Evolutionary conservation across 2,888 invertebrate genomes (phyloP).

Genomic region (Rhagophthalmus giganteus): DNA sequence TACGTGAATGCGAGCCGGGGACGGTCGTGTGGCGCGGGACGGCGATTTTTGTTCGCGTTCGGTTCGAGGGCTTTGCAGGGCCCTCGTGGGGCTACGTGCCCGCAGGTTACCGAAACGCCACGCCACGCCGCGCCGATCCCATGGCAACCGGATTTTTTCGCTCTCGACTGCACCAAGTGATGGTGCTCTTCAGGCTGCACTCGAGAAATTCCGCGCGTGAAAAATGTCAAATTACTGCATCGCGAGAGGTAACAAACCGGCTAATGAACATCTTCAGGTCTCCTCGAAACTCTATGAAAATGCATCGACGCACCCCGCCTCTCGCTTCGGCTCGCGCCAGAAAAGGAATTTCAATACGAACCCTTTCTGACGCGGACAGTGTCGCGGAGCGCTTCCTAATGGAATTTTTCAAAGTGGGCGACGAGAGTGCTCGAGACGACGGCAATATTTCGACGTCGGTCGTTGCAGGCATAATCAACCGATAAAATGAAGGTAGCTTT

Average conservation of each 20-base stretch:
- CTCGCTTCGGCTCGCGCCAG: background rate
- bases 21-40: too few species aligned
- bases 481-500: too few species aligned
- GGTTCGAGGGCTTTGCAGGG: conserved; percentile 13
- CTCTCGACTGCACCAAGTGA: conserved; percentile 23
- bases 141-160: conserved; percentile 21
- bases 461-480: too few species aligned
- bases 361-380: too few species aligned
- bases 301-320: too few species aligned
- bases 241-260: conserved; percentile 34
- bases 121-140: too few species aligned
- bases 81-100: conserved; percentile 12
- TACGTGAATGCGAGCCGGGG: too few species aligned
- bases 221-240: conserved; percentile 39
- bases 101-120: conserved; percentile 26
- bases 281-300: conserved; percentile 8
- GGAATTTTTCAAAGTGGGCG: too few species aligned
- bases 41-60: conserved; percentile 8
- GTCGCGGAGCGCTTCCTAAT: too few species aligned
- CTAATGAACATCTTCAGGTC: conserved; percentile 38
- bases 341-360: background rate
- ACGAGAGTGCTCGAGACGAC: too few species aligned
- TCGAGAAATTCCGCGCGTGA: conserved; percentile 30
- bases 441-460: too few species aligned
- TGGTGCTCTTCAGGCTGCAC: conserved; percentile 21